A percentile compares a stretch with the other conserved stretches of the same genome.
Conservation (phyloP, 2,113 vertebrate species). For the Oryzias melastigma region DNA sequence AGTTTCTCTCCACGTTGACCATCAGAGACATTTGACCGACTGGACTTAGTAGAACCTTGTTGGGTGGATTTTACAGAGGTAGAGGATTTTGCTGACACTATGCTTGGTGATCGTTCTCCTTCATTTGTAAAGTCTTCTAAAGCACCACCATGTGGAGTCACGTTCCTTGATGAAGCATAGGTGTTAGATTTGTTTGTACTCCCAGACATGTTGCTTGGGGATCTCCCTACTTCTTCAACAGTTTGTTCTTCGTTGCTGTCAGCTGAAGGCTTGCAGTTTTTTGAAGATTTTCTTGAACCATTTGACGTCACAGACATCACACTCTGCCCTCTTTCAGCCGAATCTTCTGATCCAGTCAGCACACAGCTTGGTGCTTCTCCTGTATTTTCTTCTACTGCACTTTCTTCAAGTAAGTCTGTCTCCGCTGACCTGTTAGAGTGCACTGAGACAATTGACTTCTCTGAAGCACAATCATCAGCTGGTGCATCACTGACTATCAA, state of each 20-base stretch:
- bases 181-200: slow-evolving; percentile 21
- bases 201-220: slow-evolving; percentile 25
- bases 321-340: slow-evolving; percentile 11
- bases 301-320: slow-evolving; percentile 13
- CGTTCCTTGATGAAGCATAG: slow-evolving; percentile 32
- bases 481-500: slow-evolving; percentile 36
- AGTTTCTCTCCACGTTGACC: slow-evolving; percentile 5
- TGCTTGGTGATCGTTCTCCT: slow-evolving; percentile 38
- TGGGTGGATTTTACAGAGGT: slow-evolving; percentile 40
- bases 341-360: no score
- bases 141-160: slow-evolving; percentile 8
- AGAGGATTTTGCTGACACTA: slow-evolving; percentile 48
- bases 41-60: slow-evolving; percentile 33
- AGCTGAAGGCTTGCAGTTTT: neutral
- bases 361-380: neutral
- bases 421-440: neutral
- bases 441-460: neutral
- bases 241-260: slow-evolving; percentile 11
- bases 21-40: slow-evolving; percentile 12
- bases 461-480: no score
- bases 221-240: slow-evolving; percentile 6
- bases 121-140: slow-evolving; percentile 18
- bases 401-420: neutral
- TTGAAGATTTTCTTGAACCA: neutral
- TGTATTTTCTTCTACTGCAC: neutral